phyloP scores from a whole-genome alignment of 2,113 vertebrate genomes.

The Seriola quinqueradiata region DNA sequence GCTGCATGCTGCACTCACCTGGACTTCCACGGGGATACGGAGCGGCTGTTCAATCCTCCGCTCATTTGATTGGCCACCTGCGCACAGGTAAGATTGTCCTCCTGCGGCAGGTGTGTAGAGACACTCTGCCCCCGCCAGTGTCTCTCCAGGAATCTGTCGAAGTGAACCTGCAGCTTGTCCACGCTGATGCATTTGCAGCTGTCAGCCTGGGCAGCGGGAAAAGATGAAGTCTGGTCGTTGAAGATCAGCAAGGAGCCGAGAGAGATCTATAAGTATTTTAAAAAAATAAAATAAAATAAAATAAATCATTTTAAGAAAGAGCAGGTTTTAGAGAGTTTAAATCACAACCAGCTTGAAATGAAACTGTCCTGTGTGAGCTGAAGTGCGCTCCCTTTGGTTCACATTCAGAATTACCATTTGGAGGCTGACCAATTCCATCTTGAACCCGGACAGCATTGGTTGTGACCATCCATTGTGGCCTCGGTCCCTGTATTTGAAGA shows the following conservation, averaged over 20 bases:
- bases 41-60: neutral
- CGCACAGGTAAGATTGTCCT: neutral
- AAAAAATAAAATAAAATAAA: neutral
- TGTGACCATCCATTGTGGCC: no score
- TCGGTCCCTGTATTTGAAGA: no score
- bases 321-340: no score
- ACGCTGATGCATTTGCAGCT: neutral
- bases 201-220: neutral
- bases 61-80: neutral
- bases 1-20: neutral
- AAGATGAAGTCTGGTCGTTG: fast-evolving
- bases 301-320: no score
- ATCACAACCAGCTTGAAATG: no score
- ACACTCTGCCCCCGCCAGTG: fast-evolving
- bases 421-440: no score
- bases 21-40: conserved; percentile 49
- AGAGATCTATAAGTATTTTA: neutral
- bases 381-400: no score
- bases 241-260: neutral
- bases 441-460: no score
- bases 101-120: fast-evolving
- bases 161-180: fast-evolving
- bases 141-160: fast-evolving
- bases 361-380: no score
- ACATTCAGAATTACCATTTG: no score